Base-by-base conservation (phyloP, 2,888 invertebrate genomes). In the Neoascia interrupta region DNA sequence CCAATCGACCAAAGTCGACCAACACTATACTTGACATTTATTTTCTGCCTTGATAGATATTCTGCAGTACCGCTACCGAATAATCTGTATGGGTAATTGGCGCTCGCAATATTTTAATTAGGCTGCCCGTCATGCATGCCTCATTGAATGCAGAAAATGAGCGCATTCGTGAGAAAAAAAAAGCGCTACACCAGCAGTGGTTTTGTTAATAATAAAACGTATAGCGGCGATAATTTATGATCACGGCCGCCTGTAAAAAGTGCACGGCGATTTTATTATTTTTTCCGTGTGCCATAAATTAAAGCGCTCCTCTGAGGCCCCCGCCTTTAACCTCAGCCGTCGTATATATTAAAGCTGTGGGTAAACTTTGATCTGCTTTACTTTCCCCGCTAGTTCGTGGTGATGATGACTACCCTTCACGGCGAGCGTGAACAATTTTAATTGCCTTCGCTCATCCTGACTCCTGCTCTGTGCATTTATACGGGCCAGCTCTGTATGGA, bases 241-340 rank as follows among this genome's bases (percentile, higher is more conserved):
- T 56, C 64, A 31, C 64, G 1, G 26, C 34, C 26, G 11, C 3
- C 3, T n/a, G 41, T 36, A 66, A 58, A 66, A 73, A 58, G 41
- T 58, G 64, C 64, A 66, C 64, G 58, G 43, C 58, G 56, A 64
- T 73, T 73, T 64, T 58, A 73, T 73, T 73, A 58, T 73, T 64
- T 72, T 72, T 73, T 73, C 64, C 64, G 51, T 66, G 58, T 66
- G 58, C 64, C 73, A 73, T 73, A 73, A 73, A 73, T 73, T 73
- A 73, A 51, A 64, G 39, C 63, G 63, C 37, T 56, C 21, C 39
- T 54, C 54, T 54, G 47, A 41, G 45, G 54, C 54, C 56, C 26
- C 36, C 53, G 53, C 72, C 34, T 61, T 61, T 72, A 63, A 72
- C 54, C 60, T 13, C 54, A 23, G 16, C 39, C 49, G 10, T 53